Base-by-base conservation (phyloP, 2,888 invertebrate genomes). In the Trilocha varians region DNA sequence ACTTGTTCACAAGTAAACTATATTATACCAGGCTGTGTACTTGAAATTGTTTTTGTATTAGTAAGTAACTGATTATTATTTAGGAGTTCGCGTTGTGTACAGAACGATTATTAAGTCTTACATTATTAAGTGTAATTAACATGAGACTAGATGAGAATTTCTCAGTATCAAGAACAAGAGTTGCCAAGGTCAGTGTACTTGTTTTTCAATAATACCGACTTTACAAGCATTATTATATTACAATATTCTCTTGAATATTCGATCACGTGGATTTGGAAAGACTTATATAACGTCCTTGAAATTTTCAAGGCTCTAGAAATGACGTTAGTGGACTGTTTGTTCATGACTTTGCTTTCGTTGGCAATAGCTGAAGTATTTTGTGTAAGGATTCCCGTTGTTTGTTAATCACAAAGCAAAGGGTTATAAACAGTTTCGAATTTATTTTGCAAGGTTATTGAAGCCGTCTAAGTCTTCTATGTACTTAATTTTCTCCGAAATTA, bases 231-330 rank as follows among this genome's bases (percentile, higher is more conserved):
- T 33, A 16, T 32, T 5, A 34, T 25, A 25, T 25, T 5, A 25
- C 11, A 25, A 25, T 25, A 9, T 34, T 34, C 17, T 35, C 34
- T 37, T 34, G 34, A 33, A 40, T 40, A 25, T 40, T 34, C 16
- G 16, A 16, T 18, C 34, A 39, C 53, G 33, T 37, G 49, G 18
- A 46, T 47, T 32, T 50, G 46, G 6, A 39, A 43, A 5, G 37
- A 45, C 16, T 40, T 18, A 8, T 18, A 9, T 25, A 25, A 25
- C 5, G 25, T 11, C 25, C 25, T 25, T 25, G 2, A 5, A 25
- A 25, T 25, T 25, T 25, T 9, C 25, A 25, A 25, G 25, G 25
- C 11, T 25, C 8, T 25, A 6, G 6, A 11, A 11, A 25, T 25
- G 4, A 25, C 25, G 25, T 25, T 9, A 9, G 25, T 25, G 25